These are phyloP conservation scores for Cremastinae sp. DNA, from an alignment of 2,888 invertebrate species.

Conservation along the genomic window DNA sequence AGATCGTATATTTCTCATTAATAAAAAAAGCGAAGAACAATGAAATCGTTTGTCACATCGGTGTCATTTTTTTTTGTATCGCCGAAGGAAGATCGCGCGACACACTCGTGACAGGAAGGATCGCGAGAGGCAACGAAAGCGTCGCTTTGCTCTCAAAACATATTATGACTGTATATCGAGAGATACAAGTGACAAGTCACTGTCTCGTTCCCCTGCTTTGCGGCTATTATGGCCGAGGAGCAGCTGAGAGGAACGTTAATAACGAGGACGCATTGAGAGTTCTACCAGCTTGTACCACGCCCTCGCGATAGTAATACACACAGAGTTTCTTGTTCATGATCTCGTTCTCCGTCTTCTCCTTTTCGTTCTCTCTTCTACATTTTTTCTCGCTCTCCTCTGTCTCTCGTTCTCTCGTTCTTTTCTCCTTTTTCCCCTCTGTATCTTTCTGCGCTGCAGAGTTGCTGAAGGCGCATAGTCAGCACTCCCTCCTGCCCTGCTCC, in stretches of 20 bases:
- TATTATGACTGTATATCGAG: conserved; percentile 53
- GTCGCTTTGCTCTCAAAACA: conserved; percentile 33
- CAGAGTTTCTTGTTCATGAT: conserved; percentile 34
- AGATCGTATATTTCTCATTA: too few species aligned
- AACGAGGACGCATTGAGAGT: conserved; percentile 59
- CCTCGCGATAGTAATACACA: conserved; percentile 59
- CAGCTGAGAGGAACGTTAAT: conserved; percentile 54
- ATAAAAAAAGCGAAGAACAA: not conserved
- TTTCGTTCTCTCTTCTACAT: conserved; percentile 36
- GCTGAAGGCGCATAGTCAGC: conserved; percentile 50
- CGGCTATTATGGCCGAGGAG: conserved; percentile 49
- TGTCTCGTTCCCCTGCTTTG: conserved; percentile 45
- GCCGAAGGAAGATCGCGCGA: not conserved
- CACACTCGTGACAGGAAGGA: conserved; percentile 28
- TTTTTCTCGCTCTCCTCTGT: conserved; percentile 41
- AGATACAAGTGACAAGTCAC: conserved; percentile 60
- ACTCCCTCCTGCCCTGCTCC: conserved; percentile 30
- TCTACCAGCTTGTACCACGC: conserved; percentile 50
- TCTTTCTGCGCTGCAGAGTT: conserved; percentile 58
- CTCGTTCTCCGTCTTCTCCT: conserved; percentile 48
- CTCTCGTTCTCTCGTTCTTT: conserved; percentile 52
- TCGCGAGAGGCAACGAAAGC: conserved; percentile 16
- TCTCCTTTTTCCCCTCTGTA: conserved; percentile 20
- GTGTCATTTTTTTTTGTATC: not conserved
- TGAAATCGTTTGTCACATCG: not conserved